phyloP scores from a whole-genome alignment of 2,888 invertebrate genomes.

The Meghimatium bilineatum region DNA sequence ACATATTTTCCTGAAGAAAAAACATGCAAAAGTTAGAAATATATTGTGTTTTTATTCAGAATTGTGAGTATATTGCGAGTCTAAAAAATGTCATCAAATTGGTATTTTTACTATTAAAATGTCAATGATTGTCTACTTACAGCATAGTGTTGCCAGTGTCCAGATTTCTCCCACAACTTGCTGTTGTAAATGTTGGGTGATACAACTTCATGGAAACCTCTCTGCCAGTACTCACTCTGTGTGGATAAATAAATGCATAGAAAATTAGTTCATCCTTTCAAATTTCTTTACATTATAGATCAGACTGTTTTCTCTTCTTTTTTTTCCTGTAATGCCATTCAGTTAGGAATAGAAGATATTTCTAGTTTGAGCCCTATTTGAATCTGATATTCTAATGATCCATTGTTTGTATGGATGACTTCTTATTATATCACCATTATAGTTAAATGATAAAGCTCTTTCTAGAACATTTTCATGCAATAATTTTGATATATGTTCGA shows the following conservation, averaged over 20 bases:
- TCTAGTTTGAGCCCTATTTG: too few species aligned
- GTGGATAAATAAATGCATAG: background rate
- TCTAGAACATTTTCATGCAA: too few species aligned
- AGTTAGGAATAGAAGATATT: too few species aligned
- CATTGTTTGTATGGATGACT: too few species aligned
- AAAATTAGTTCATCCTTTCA: background rate
- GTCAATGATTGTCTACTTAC: constrained; percentile 78
- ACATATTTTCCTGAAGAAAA: constrained; percentile 89
- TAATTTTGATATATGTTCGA: too few species aligned
- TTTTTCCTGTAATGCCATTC: too few species aligned
- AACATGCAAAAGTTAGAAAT: background rate
- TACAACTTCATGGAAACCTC: constrained; percentile 93
- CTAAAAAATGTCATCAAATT: background rate
- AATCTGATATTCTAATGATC: too few species aligned
- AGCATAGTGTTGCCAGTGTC: constrained; percentile 98
- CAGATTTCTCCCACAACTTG: constrained; percentile 97
- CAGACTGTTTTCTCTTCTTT: too few species aligned
- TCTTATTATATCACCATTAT: too few species aligned
- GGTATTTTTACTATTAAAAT: background rate
- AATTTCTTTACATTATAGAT: background rate
- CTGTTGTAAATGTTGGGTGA: constrained; percentile 97
- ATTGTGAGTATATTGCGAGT: too few species aligned
- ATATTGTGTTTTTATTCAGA: background rate
- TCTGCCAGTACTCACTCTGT: constrained; percentile 87
- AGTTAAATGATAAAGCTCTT: too few species aligned